Evolutionary conservation across 2,113 vertebrate species (phyloP), one percentile per base, ranked within the genome.

Genomic region (Scolopax mira): DNA sequence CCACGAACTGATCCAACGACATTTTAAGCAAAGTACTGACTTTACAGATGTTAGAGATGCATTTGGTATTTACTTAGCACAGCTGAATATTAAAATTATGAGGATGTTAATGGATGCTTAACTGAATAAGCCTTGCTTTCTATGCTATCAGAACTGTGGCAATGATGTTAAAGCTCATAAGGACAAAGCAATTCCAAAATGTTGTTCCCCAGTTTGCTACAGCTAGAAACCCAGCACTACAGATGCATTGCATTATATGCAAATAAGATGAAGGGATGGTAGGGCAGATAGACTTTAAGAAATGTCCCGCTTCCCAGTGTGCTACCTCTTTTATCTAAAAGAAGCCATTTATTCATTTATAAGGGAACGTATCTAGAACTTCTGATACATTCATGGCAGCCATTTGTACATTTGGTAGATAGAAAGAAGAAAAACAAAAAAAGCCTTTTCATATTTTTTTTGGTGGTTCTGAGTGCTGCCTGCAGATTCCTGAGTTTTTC

Each of bases 391-490:
- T 75, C 4, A 15, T 22, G 18, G 35, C 57, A 67, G 55, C 24
- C n/a, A 22, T 1, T 0, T 33, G 37, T 66, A 21, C 2, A 1
- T 37, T 78, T 78, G 24, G 13, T 52, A 23, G 12, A 2, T 9
- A 19, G 13, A 4, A n/a, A n/a, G n/a, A n/a, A n/a, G 12, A 18
- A 44, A 52, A 33, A 33, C n/a, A n/a, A 23, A 14, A 31, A 18
- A 33, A 57, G 31, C 18, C 33, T 18, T 31, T 31, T 30, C 46
- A 23, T 31, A 9, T 51, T 51, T 31, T 7, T 22, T 21, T 23
- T n/a, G 37, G 13, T 39, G 28, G 21, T 62, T 12, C 11, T 5
- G 7, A 80, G 33, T 41, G 21, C 41, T 71, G 33, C 30, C 11
- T 69, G 3, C 8, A 46, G 7, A 8, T 21, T 84, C 30, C 19